phyloP scores from a whole-genome alignment of 1,140 invertebrate genomes.

The Zophobas atratus region DNA sequence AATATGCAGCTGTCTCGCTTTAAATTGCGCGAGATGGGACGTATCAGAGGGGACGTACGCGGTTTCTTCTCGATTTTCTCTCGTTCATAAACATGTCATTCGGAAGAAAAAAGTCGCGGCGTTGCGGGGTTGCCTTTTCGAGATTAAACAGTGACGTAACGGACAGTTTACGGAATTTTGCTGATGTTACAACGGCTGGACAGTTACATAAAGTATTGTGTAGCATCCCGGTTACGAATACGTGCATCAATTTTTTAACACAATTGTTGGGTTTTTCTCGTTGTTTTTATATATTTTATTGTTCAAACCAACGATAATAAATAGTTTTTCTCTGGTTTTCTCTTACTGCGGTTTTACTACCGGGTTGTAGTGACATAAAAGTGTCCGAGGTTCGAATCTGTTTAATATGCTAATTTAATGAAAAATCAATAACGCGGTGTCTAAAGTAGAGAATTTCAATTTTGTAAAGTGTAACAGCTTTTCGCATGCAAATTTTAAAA shows the following conservation, averaged over 20 bases:
- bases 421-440: constrained; percentile 45
- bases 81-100: constrained; percentile 47
- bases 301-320: neutral
- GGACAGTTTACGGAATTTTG: neutral
- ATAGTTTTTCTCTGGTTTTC: constrained; percentile 9
- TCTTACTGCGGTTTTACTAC: neutral
- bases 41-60: constrained; percentile 4
- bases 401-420: constrained; percentile 47
- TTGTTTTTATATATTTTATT: neutral
- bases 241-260: too few relatives aligned
- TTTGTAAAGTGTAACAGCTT: constrained; percentile 12
- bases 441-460: constrained; percentile 25
- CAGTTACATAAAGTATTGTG: too few relatives aligned
- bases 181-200: neutral
- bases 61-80: constrained; percentile 29
- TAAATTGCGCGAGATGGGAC: constrained; percentile 10
- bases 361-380: constrained; percentile 18
- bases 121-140: constrained; percentile 30
- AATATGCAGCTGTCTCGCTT: constrained; percentile 43
- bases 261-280: neutral
- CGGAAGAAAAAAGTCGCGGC: constrained; percentile 25
- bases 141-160: constrained; percentile 27
- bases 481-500: neutral
- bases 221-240: too few relatives aligned
- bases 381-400: constrained; percentile 35